Conservation (phyloP, 2,113 vertebrate species). For the Daphoenositta chrysoptera region DNA sequence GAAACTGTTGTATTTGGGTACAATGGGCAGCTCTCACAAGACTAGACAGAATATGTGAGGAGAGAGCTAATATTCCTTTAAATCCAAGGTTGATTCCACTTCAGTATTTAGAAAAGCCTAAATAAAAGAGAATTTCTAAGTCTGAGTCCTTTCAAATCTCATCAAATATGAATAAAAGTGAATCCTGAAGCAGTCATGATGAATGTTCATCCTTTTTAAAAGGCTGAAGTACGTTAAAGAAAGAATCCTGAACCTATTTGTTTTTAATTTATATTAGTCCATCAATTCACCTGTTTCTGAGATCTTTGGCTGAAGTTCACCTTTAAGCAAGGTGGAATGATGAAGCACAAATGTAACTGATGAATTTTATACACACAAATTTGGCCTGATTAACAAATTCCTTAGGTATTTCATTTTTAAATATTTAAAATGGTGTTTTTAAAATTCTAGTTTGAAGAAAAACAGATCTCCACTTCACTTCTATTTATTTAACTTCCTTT, state of each 20-base stretch:
- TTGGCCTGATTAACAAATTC: not conserved
- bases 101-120: conserved; percentile 61
- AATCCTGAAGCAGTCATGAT: conserved; percentile 48
- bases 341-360: not conserved
- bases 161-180: conserved; percentile 65
- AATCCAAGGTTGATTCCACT: conserved; percentile 56
- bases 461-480: not conserved
- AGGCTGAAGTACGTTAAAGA: conserved; percentile 2
- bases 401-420: not conserved
- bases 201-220: conserved; percentile 10
- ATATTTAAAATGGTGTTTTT: not conserved
- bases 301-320: not conserved
- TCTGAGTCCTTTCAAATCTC: conserved; percentile 37
- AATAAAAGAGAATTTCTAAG: conserved; percentile 63
- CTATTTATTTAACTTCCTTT: not conserved
- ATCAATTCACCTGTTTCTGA: not conserved
- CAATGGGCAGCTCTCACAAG: conserved; percentile 81
- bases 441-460: not conserved
- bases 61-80: conserved; percentile 82
- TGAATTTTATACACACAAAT: not conserved
- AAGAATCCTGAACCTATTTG: not conserved
- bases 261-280: not conserved
- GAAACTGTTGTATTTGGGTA: conserved; percentile 81
- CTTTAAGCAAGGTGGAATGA: not conserved
- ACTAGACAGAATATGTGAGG: conserved; percentile 86